Evolutionary conservation across 2,113 vertebrate genomes (phyloP).

Genomic region (Formicarius rufipectus): DNA sequence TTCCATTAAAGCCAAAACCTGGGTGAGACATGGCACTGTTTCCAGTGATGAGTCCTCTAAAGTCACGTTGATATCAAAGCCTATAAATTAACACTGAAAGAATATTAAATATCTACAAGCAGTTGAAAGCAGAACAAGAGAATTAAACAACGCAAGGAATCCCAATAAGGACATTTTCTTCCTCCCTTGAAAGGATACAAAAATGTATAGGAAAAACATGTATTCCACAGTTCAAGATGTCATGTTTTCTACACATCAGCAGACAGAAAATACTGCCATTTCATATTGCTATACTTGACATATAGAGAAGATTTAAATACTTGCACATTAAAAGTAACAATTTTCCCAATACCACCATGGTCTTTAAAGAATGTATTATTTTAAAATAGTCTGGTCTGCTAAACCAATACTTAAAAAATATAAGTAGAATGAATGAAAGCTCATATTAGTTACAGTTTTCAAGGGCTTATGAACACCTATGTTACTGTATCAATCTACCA

Average conservation of each 20-base stretch:
- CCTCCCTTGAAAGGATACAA: not conserved
- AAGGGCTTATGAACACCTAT: not conserved
- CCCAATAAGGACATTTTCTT: not conserved
- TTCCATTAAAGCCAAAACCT: not conserved
- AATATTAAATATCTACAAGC: not conserved
- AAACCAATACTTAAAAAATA: not conserved
- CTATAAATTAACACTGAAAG: not conserved
- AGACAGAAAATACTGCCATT: not conserved
- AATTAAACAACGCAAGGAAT: not conserved
- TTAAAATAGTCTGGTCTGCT: not conserved
- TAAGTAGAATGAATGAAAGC: not conserved
- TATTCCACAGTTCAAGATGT: accelerated
- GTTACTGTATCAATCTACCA: not conserved
- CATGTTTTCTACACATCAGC: not conserved
- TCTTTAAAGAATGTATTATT: not conserved
- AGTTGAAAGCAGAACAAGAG: not conserved
- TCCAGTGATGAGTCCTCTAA: not conserved
- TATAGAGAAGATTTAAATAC: not conserved
- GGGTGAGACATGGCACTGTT: not conserved
- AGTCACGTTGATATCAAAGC: not conserved
- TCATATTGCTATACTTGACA: not conserved
- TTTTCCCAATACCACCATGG: not conserved
- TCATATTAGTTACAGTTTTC: not conserved
- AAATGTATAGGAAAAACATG: too few relatives aligned
- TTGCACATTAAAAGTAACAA: not conserved